A percentile compares a stretch with the other conserved stretches of the same genome.
Conservation (phyloP, 2,113 vertebrate species). For the Trematomus loennbergii region DNA sequence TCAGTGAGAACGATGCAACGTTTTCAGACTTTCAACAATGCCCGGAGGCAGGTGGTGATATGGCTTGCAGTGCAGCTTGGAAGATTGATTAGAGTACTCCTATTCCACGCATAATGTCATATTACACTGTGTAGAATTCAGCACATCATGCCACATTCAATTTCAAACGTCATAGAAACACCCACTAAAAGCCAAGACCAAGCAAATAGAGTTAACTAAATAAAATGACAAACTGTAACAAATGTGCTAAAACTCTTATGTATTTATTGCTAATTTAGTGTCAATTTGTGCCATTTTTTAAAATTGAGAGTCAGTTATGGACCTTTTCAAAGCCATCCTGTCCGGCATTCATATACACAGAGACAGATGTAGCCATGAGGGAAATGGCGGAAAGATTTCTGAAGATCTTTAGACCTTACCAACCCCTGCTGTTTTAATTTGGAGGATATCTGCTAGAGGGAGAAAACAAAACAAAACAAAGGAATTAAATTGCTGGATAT, state of each 20-base stretch:
- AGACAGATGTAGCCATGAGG: conserved; percentile 39
- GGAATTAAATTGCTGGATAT: conserved; percentile 52
- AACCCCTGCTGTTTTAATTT: conserved; percentile 70
- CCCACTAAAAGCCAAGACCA: neutral
- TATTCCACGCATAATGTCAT: conserved; percentile 19
- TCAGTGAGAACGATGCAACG: conserved; percentile 47
- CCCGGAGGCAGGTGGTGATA: conserved; percentile 49
- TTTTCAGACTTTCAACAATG: conserved; percentile 43
- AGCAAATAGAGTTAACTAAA: neutral
- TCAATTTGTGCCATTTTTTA: conserved; percentile 17
- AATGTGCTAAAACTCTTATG: neutral
- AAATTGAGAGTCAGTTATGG: conserved; percentile 4
- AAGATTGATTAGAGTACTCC: conserved; percentile 32
- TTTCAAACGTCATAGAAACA: neutral
- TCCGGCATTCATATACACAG: conserved; percentile 50
- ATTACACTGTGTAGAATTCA: conserved; percentile 1
- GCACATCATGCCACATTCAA: conserved; percentile 12
- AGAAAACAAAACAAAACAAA: conserved; percentile 16
- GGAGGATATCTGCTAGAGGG: conserved; percentile 47
- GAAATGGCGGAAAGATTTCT: conserved; percentile 46
- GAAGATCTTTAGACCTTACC: conserved; percentile 52
- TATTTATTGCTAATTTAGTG: neutral
- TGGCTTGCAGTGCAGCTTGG: conserved; percentile 29
- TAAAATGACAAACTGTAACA: neutral
- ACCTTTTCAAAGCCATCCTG: neutral